Evolutionary conservation across 2,888 invertebrate genomes (phyloP), one percentile per base, ranked within the genome.

Genomic region (Maniola hyperantus): DNA sequence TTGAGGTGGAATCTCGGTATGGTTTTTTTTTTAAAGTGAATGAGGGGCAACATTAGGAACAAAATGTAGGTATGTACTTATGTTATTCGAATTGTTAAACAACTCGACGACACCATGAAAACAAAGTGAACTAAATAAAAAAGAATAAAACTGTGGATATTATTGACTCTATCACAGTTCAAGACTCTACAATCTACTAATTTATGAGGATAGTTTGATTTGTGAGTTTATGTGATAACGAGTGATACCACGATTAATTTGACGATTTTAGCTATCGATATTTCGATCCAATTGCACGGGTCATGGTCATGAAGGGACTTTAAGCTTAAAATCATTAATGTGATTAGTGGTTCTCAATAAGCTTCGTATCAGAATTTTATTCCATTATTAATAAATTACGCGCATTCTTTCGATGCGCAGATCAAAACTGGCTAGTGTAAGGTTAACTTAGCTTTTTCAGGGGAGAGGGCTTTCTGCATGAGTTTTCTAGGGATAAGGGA

Each of bases 301-400:
- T n/a, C n/a, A n/a, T n/a, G n/a, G n/a, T n/a, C n/a, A n/a, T n/a
- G n/a, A n/a, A n/a, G n/a, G n/a, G n/a, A n/a, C n/a, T n/a, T n/a
- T n/a, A n/a, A n/a, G n/a, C n/a, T n/a, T n/a, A n/a, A n/a, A n/a
- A n/a, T n/a, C n/a, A n/a, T n/a, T n/a, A n/a, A n/a, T n/a, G n/a
- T 20, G 4, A 1, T 18, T 20, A 1, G 50, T 18, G 8, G 1
- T 33, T 6, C 26, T 5, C 54, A 55, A 50, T 36, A 42, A 68
- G 69, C 51, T 62, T 63, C 39, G 13, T 54, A 60, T 63, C 71
- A 75, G 53, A 60, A 67, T 71, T 66, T 65, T 66, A 73, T 77
- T 77, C 70, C 76, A 74, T 77, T 77, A 70, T 76, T 78, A 79
- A 83, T 77, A 80, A 83, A 79, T 77, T 76, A 76, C 75, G 77